Conservation (phyloP, 2,113 vertebrate species). For the Muscicapa adusta region DNA sequence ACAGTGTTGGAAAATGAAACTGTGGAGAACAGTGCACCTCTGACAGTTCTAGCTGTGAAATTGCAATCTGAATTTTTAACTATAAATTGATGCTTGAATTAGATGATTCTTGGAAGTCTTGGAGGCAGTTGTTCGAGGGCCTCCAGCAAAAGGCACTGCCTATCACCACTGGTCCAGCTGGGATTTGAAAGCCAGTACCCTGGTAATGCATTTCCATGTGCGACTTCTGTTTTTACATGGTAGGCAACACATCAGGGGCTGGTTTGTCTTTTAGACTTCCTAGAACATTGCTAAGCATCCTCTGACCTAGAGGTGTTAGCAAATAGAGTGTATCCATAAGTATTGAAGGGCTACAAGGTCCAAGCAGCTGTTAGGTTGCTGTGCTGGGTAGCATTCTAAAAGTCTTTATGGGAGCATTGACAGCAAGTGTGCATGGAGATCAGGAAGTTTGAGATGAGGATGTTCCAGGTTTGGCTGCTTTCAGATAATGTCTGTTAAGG, state of each 20-base stretch:
- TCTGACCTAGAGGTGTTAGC: background rate
- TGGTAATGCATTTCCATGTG: background rate
- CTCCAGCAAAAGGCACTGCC: background rate
- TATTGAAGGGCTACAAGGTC: background rate
- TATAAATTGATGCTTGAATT: background rate
- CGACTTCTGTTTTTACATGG: background rate
- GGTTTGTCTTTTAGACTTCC: background rate
- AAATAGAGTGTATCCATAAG: background rate
- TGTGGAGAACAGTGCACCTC: background rate
- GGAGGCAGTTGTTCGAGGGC: background rate
- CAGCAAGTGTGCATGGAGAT: background rate
- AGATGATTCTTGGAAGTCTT: background rate
- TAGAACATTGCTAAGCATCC: background rate
- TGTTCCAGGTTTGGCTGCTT: background rate
- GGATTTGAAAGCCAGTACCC: background rate
- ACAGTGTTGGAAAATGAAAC: background rate
- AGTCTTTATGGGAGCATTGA: background rate
- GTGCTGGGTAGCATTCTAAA: fast-evolving
- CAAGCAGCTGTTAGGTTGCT: background rate
- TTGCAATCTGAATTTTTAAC: background rate
- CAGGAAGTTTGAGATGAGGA: background rate
- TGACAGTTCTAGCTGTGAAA: background rate
- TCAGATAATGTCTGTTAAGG: background rate
- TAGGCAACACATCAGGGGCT: background rate
- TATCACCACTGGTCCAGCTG: fast-evolving